Evolutionary conservation across 2,797 vertebrate genomes (phyloP).

Genomic region (Spinibarbus caldwelli): DNA sequence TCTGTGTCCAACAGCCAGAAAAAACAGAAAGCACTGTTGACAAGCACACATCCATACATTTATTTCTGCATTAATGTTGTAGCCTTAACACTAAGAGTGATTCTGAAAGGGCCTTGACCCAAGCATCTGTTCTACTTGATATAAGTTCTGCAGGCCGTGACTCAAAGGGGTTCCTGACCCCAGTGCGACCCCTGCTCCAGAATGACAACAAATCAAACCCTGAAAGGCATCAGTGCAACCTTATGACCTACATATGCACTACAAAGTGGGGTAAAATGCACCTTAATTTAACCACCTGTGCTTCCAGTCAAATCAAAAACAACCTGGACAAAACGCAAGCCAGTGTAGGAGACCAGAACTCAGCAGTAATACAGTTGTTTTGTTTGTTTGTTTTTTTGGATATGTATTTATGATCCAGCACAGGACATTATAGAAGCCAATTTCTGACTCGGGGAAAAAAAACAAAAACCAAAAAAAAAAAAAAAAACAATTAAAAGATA

Average conservation of each 20-base stretch:
- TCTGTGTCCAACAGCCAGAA: neutral
- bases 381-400: neutral
- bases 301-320: neutral
- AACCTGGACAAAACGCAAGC: neutral
- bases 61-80: neutral
- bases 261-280: neutral
- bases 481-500: neutral
- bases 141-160: neutral
- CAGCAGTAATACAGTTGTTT: no score
- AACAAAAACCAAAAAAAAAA: no score
- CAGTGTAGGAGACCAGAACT: neutral
- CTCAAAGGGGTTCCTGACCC: slow-evolving; percentile 8
- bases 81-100: neutral
- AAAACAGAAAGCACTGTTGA: neutral
- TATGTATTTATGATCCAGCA: neutral
- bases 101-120: neutral
- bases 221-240: neutral
- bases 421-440: neutral
- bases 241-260: neutral
- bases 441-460: neutral
- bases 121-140: slow-evolving; percentile 24
- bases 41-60: neutral
- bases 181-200: neutral
- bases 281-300: slow-evolving; percentile 11
- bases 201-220: slow-evolving; percentile 28